Percentiles rank a stretch among this genome's conserved stretches.
phyloP scores from a whole-genome alignment of 1,140 invertebrate genomes.

The Heliconius hermathena region DNA sequence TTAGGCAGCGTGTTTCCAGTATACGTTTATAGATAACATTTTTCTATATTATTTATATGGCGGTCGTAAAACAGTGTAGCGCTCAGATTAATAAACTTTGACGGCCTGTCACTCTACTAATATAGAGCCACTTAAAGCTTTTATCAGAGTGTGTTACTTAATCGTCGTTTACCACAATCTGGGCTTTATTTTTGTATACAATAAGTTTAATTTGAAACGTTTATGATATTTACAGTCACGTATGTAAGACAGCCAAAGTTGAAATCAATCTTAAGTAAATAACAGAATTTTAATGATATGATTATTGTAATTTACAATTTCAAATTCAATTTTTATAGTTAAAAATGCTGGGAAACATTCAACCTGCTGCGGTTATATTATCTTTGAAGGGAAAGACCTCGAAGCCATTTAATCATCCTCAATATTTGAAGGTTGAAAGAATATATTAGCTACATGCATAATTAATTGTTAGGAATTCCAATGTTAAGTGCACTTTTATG shows the following conservation, averaged over 20 bases:
- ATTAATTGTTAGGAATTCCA: slow-evolving; percentile 36
- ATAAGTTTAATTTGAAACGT: slow-evolving; percentile 26
- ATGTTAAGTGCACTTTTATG: slow-evolving; percentile 34
- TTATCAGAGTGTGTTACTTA: slow-evolving; percentile 57
- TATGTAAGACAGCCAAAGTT: slow-evolving; percentile 23
- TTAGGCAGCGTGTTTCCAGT: slow-evolving; percentile 65
- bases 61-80: slow-evolving; percentile 65
- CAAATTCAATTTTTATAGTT: neutral
- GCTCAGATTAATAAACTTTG: slow-evolving; percentile 71
- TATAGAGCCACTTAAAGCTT: slow-evolving; percentile 63
- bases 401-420: slow-evolving; percentile 30
- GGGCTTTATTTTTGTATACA: slow-evolving; percentile 43
- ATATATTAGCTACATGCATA: slow-evolving; percentile 36
- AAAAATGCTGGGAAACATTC: neutral
- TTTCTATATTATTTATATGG: slow-evolving; percentile 73
- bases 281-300: slow-evolving; percentile 42
- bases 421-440: slow-evolving; percentile 37
- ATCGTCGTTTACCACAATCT: slow-evolving; percentile 34
- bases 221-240: slow-evolving; percentile 10
- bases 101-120: slow-evolving; percentile 66
- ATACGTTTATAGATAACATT: slow-evolving; percentile 60
- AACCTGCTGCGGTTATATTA: neutral
- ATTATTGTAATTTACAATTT: slow-evolving; percentile 33
- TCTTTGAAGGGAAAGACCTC: slow-evolving; percentile 26
- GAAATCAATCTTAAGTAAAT: slow-evolving; percentile 47